Conservation (phyloP, 1,140 invertebrate genomes). For the Diorhabda sublineata region DNA sequence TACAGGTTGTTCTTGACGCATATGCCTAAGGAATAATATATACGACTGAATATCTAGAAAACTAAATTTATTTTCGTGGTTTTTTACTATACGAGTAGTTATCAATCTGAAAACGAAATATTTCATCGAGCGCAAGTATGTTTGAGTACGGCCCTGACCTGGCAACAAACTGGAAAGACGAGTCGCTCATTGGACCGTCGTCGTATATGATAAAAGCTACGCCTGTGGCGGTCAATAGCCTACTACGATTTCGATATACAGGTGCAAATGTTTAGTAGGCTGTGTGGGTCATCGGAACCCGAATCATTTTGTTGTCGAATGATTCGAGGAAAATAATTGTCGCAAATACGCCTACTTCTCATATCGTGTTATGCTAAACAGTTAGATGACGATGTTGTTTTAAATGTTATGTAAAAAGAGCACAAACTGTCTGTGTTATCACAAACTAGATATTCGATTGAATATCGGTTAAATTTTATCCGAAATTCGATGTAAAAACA, state of each 20-base stretch:
- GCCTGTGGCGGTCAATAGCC: conserved; percentile 1
- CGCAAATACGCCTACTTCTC: conserved; percentile 8
- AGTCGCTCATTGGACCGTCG: not conserved
- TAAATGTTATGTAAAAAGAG: conserved; percentile 1
- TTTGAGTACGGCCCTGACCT: not conserved
- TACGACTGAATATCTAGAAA: too few species aligned
- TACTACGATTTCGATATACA: not conserved
- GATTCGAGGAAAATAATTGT: conserved; percentile 4
- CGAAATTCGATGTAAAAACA: too few species aligned
- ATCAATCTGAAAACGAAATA: too few species aligned
- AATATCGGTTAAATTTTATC: too few species aligned
- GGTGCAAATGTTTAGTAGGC: not conserved
- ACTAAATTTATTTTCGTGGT: too few species aligned
- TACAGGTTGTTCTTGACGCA: too few species aligned
- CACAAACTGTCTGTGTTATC: not conserved
- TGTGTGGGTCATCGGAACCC: not conserved
- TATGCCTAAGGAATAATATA: too few species aligned
- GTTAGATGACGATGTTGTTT: not conserved
- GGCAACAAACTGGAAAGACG: not conserved
- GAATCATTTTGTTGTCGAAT: not conserved
- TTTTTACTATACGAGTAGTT: too few species aligned
- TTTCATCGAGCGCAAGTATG: too few species aligned
- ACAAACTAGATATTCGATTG: too few species aligned
- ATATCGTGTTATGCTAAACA: not conserved
- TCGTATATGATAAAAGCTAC: conserved; percentile 2